Base-by-base conservation (phyloP, 2,888 invertebrate genomes). In the Vannuccia rotundouncinata region DNA sequence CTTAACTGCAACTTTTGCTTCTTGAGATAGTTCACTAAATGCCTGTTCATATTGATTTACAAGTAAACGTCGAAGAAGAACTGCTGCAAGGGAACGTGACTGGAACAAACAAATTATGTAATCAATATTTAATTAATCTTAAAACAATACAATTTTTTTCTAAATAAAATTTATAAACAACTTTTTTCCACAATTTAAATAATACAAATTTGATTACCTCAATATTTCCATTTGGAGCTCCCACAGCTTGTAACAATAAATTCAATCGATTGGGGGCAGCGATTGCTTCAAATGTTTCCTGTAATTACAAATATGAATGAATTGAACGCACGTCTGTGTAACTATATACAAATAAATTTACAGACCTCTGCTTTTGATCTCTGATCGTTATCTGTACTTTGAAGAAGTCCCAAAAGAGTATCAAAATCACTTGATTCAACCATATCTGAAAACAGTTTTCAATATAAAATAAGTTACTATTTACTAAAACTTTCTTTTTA, bases 31-130 rank as follows among this genome's bases (percentile, higher is more conserved):
- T 90, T 93, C 93, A n/a, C 94, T 92, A 89, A 93, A 95, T 89
- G 95, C 93, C 82, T 95, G 94, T 86, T 92, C 91, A 89, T 96
- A 98, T 84, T 95, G 94, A 59, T 92, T 92, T 77, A 94, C 92
- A 86, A 90, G 86, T 22, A 98, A 89, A 81, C 98, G 91, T 74
- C 99, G 92, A 83, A 99, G 90, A 82, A 99, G 90, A 45, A 99
- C 95, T 1, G 97, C 94, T n/a, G 95, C 93, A 90, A 97, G 93
- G 84, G 94, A 93, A 45, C 96, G 91, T 78, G 92, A 91, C 90
- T 90, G 81, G 1, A 81, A 45, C 45, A 45, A 45, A 5, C 17
- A 45, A 45, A 45, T 45, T 10, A 45, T 10, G 17, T 10, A 45
- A 45, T 17, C 17, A 45, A 45, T 10, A 10, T 45, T 45, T 45